Conservation (phyloP, 2,888 invertebrate species). For the Mycalesis mineus region DNA sequence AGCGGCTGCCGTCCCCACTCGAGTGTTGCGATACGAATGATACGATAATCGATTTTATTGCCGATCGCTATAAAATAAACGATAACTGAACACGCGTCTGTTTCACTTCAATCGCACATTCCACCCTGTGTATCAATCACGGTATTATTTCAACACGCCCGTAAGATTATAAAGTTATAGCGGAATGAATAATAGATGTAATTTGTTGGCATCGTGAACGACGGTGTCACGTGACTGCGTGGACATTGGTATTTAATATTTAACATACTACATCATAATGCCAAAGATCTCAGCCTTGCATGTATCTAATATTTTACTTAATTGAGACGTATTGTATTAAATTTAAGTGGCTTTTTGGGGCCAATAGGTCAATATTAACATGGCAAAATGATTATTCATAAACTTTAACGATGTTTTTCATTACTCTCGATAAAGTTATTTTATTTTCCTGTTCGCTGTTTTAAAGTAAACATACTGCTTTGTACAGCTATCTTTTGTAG, state of each 20-base stretch:
- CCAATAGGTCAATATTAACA: conserved; percentile 2
- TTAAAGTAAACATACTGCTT: neutral
- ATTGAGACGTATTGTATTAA: neutral
- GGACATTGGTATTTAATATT: conserved; percentile 5
- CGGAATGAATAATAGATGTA: conserved; percentile 44
- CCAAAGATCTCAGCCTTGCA: neutral
- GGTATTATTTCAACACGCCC: conserved; percentile 47
- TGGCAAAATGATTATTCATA: conserved; percentile 8
- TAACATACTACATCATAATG: conserved; percentile 1
- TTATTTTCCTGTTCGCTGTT: neutral
- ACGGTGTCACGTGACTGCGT: conserved; percentile 2
- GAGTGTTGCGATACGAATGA: conserved; percentile 43
- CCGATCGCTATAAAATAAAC: conserved; percentile 58
- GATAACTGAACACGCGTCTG: conserved; percentile 46
- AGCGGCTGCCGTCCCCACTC: conserved; percentile 47
- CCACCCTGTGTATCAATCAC: conserved; percentile 55
- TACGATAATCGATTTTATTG: conserved; percentile 66
- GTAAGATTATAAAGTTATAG: conserved; percentile 38
- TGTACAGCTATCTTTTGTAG: neutral
- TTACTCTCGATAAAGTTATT: neutral
- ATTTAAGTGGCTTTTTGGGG: neutral
- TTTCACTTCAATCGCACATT: conserved; percentile 52
- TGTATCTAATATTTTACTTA: conserved; percentile 3
- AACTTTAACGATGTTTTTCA: conserved; percentile 1
- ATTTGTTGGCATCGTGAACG: conserved; percentile 34